Conservation (phyloP, 2,888 invertebrate species). For the Apamea sordens region DNA sequence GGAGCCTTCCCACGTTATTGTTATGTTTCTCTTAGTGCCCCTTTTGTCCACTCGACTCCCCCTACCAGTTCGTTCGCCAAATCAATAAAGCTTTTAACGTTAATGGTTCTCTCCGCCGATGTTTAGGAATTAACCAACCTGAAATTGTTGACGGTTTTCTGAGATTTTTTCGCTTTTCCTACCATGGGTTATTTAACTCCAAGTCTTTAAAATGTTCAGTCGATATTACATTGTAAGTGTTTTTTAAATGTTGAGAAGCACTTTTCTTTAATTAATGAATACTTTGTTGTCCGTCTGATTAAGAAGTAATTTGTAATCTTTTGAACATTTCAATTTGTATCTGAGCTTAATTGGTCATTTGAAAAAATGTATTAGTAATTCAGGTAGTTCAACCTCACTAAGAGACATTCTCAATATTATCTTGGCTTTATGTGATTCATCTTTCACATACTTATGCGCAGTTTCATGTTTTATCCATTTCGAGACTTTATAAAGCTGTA, state of each 20-base stretch:
- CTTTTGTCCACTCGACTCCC: conserved; percentile 53
- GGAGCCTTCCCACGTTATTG: conserved; percentile 46
- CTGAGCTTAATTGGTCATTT: conserved; percentile 8
- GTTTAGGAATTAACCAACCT: conserved; percentile 51
- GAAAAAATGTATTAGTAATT: neutral
- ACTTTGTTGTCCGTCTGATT: conserved; percentile 17
- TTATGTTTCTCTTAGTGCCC: conserved; percentile 48
- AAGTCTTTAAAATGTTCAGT: neutral
- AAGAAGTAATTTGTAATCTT: conserved; percentile 19
- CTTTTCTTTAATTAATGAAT: conserved; percentile 5
- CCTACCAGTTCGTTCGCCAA: conserved; percentile 70
- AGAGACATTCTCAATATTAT: neutral
- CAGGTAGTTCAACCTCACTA: conserved; percentile 23
- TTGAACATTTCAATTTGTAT: conserved; percentile 17
- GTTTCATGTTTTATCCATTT: neutral
- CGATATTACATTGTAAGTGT: neutral
- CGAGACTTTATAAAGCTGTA: neutral
- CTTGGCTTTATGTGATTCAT: neutral
- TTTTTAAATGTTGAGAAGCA: neutral
- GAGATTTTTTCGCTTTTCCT: conserved; percentile 22
- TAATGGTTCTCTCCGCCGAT: conserved; percentile 70
- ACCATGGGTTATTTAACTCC: conserved; percentile 16
- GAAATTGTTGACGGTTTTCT: conserved; percentile 28
- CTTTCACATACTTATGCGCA: conserved; percentile 13
- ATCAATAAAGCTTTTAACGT: conserved; percentile 85